phyloP scores from a whole-genome alignment of 1,140 invertebrate species.

The Trinorchestia longiramus region DNA sequence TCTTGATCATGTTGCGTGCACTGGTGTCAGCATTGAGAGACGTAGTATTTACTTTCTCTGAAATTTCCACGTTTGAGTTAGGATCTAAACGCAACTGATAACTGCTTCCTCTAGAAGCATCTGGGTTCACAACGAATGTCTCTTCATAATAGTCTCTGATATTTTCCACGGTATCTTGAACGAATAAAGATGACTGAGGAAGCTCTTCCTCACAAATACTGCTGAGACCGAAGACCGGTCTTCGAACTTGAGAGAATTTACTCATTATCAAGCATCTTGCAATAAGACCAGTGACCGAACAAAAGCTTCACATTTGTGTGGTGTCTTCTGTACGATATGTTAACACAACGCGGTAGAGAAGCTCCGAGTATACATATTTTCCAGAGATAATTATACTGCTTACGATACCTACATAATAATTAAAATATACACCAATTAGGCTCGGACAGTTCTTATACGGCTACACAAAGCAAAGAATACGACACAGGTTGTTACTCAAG shows the following conservation, averaged over 20 bases:
- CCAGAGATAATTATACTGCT: not conserved
- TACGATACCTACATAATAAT: not conserved
- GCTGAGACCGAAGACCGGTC: not conserved
- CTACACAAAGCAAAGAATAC: not conserved
- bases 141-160: not conserved
- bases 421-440: not conserved
- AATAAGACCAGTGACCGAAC: not conserved
- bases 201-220: not conserved
- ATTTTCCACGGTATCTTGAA: not conserved
- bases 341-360: not conserved
- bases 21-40: not conserved
- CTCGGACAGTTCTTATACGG: not conserved
- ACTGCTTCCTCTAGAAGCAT: not conserved
- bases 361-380: not conserved
- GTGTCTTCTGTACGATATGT: not conserved
- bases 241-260: not conserved
- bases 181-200: not conserved
- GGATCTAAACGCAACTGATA: not conserved
- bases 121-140: not conserved
- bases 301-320: not conserved
- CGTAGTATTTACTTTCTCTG: not conserved
- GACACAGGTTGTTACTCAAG: not conserved
- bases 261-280: not conserved
- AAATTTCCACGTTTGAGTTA: not conserved
- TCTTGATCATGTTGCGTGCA: not conserved